A percentile compares a stretch with the other conserved stretches of the same genome.
Evolutionary conservation across 2,113 vertebrate genomes (phyloP).

Genomic region (Gopherus flavomarginatus): DNA sequence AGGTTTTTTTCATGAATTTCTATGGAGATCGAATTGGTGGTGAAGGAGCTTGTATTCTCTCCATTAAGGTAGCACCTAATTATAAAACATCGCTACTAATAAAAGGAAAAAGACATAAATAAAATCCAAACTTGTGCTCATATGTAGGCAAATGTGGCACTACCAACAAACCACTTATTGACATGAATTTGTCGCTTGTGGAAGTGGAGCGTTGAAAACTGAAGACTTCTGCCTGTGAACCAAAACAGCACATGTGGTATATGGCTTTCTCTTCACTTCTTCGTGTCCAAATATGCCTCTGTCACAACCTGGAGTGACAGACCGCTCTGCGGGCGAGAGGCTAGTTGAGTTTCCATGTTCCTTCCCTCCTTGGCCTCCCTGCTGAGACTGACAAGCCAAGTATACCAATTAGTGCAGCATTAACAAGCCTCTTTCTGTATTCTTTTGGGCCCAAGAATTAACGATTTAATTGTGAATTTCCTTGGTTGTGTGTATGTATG

Average conservation of each 20-base stretch:
- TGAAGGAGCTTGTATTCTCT: neutral
- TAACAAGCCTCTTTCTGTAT: constrained; percentile 74
- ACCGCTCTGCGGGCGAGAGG: constrained; percentile 50
- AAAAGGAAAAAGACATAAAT: neutral
- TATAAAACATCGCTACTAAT: neutral
- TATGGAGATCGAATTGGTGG: neutral
- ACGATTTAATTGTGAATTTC: constrained; percentile 72
- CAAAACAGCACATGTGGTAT: constrained; percentile 10
- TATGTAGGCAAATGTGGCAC: neutral
- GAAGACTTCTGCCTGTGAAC: neutral
- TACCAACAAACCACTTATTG: neutral
- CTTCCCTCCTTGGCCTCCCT: constrained; percentile 73
- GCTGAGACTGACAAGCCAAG: constrained; percentile 73
- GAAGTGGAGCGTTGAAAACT: neutral
- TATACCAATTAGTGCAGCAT: constrained; percentile 76
- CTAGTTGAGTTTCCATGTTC: constrained; percentile 73
- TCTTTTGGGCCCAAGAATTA: constrained; percentile 73
- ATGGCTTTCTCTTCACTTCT: constrained; percentile 46
- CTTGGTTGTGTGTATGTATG: constrained; percentile 70
- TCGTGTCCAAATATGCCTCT: constrained; percentile 65
- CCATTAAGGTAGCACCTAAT: neutral
- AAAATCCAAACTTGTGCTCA: neutral
- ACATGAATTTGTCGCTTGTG: neutral
- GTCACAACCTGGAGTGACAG: constrained; percentile 70
- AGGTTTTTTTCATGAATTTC: neutral